Base-by-base conservation (phyloP, 2,797 vertebrate species). In the Rhynchotus rufescens region DNA sequence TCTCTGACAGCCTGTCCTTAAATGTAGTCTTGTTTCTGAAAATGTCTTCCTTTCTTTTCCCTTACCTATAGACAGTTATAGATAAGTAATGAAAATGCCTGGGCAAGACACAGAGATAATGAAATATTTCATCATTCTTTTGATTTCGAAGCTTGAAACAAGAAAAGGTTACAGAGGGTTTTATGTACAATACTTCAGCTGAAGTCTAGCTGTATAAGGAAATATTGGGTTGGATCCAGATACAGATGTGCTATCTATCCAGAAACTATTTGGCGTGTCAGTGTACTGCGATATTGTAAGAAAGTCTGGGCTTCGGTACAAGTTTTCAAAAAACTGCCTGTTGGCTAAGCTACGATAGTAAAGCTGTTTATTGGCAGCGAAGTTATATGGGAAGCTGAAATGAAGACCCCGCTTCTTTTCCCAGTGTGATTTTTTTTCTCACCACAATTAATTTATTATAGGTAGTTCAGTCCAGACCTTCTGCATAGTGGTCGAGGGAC, bases 241-340 rank as follows among this genome's bases (percentile, higher is more conserved):
- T 87, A 80, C 71, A 92, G 92, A 97, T 91, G 86, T 92, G 90
- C 86, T 92, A 95, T 95, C 94, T 95, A 94, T 89, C 80, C 95
- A 93, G 81, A 97, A 97, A 96, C 69, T 89, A 95, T 94, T 96
- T 97, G 97, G 96, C 97, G 92, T 92, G 91, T 95, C 91, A 92
- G 60, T 88, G 89, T 91, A 86, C 91, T 92, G 71, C 89, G 95
- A 94, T 95, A 96, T 87, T 88, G 88, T 84, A 91, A 84, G 91
- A 95, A 86, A 93, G 92, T 95, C 96, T 96, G 96, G 94, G 92
- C 95, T 92, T 94, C 32, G 3, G 81, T 86, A 94, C 92, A 91
- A 96, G 85, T 84, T 93, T 95, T 91, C 95, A 83, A 73, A 92
- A 96, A 95, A 95, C 89, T 51, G 86, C 85, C 91, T 95, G 77